Percentiles rank a stretch among this genome's conserved stretches.
Conservation (phyloP, 2,113 vertebrate species). For the Chroicocephalus ridibundus region DNA sequence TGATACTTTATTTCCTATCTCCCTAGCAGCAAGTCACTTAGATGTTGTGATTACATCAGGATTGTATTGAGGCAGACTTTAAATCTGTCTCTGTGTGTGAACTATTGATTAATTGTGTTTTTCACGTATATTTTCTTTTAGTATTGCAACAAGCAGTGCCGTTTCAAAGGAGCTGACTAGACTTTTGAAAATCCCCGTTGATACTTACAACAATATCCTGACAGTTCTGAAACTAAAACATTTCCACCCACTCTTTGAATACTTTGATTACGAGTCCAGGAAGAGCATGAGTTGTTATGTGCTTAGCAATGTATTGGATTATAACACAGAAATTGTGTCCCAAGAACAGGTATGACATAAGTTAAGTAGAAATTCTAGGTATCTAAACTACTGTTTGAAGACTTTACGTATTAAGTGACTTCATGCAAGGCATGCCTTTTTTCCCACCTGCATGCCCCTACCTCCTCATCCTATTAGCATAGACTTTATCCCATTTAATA, state of each 20-base stretch:
- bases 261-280: conserved; percentile 97
- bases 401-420: not conserved
- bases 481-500: not conserved
- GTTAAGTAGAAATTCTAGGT: not conserved
- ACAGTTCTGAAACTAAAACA: conserved; percentile 96
- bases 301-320: conserved; percentile 94
- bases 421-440: not conserved
- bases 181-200: conserved; percentile 95
- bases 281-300: conserved; percentile 99
- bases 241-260: conserved; percentile 96
- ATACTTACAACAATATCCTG: conserved; percentile 95
- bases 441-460: not conserved
- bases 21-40: not conserved
- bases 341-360: conserved; percentile 89
- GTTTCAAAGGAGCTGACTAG: conserved; percentile 98
- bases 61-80: not conserved
- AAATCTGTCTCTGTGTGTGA: not conserved
- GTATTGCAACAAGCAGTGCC: conserved; percentile 98
- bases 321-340: conserved; percentile 91
- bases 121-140: conserved; percentile 49
- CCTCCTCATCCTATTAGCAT: not conserved
- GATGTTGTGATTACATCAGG: not conserved
- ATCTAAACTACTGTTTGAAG: not conserved
- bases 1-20: not conserved
- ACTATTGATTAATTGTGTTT: not conserved